Percentiles rank a stretch among this genome's conserved stretches.
phyloP scores from a whole-genome alignment of 2,888 invertebrate species.

The Cantharis rustica region DNA sequence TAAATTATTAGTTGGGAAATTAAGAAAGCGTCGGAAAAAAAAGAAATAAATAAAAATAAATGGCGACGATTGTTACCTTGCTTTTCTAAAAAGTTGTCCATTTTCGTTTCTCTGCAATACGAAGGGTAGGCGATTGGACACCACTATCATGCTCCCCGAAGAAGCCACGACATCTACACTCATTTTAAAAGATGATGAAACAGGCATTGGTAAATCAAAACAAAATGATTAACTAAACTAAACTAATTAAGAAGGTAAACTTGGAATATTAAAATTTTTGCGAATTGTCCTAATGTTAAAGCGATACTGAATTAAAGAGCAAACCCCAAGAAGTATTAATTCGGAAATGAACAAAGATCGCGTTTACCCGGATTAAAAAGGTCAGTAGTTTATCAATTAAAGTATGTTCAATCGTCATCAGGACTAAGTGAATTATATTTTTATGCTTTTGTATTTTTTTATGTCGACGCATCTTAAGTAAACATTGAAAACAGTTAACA shows the following conservation, averaged over 20 bases:
- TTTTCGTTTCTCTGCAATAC: constrained; percentile 76
- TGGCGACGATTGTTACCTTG: constrained; percentile 68
- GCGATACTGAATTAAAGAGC: constrained; percentile 14
- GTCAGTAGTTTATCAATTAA: constrained; percentile 42
- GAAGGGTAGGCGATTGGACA: constrained; percentile 89
- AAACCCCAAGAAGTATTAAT: constrained; percentile 38
- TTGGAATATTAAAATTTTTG: constrained; percentile 3
- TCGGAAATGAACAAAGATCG: constrained; percentile 47
- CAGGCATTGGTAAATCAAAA: constrained; percentile 12
- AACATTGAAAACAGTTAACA: constrained; percentile 9
- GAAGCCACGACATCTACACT: constrained; percentile 54
- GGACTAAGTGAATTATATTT: constrained; percentile 14
- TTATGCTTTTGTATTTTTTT: constrained; percentile 11
- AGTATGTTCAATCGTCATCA: constrained; percentile 26
- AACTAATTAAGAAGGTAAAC: neutral
- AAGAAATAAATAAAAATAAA: neutral
- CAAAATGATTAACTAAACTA: neutral
- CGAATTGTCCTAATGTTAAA: constrained; percentile 10
- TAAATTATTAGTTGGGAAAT: neutral
- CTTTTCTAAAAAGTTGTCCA: constrained; percentile 77
- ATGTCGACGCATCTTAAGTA: constrained; percentile 7
- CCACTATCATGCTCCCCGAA: constrained; percentile 82
- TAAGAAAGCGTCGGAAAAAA: neutral
- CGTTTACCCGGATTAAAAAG: constrained; percentile 39
- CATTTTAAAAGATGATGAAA: constrained; percentile 27